Evolutionary conservation across 2,888 invertebrate species (phyloP).

Genomic region (Choristoneura rosaceana): DNA sequence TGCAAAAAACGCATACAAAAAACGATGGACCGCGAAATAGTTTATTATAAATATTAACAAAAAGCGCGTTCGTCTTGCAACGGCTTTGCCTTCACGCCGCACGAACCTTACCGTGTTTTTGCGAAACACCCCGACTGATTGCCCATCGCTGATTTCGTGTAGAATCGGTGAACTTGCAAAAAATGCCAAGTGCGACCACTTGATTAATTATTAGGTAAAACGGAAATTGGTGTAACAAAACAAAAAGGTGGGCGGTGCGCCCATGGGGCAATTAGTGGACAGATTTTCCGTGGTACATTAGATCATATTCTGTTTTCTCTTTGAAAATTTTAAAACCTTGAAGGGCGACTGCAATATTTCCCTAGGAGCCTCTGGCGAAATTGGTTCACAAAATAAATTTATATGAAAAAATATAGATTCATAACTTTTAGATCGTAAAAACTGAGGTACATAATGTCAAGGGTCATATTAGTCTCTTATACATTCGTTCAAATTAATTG

Average conservation of each 20-base stretch:
- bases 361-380: background rate
- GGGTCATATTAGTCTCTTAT: too few species aligned
- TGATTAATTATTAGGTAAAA: conserved; percentile 38
- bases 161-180: conserved; percentile 35
- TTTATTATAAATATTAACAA: conserved; percentile 41
- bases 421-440: background rate
- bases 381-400: background rate
- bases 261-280: conserved; percentile 8
- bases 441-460: background rate
- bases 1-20: conserved; percentile 26
- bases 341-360: background rate
- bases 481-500: too few species aligned
- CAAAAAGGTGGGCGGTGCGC: conserved; percentile 9
- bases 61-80: conserved; percentile 39
- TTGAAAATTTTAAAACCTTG: background rate
- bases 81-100: conserved; percentile 51
- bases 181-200: conserved; percentile 27
- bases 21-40: conserved; percentile 23
- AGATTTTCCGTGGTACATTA: conserved; percentile 6
- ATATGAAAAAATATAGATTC: background rate
- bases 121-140: conserved; percentile 46
- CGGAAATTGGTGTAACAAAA: conserved; percentile 30
- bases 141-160: conserved; percentile 55
- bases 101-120: conserved; percentile 45
- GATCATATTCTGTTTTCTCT: background rate